Evolutionary conservation across 2,888 invertebrate species (phyloP).

Genomic region (Cephus spinipes): DNA sequence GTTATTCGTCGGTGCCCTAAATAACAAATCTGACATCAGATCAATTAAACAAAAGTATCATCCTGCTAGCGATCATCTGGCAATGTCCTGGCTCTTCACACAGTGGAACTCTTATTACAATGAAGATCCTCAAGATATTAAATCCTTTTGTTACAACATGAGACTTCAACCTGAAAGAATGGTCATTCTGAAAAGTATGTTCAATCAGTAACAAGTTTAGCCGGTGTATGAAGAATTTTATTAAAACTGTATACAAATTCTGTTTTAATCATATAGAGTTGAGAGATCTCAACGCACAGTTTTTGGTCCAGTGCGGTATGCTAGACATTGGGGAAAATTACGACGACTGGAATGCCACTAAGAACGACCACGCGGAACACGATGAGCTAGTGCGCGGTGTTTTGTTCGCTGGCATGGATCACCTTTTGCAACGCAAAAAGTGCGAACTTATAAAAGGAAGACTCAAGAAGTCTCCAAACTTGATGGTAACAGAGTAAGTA

Average conservation of each 20-base stretch:
- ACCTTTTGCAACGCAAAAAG: conserved; percentile 68
- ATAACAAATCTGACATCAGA: conserved; percentile 69
- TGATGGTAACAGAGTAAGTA: conserved; percentile 70
- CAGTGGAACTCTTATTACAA: conserved; percentile 66
- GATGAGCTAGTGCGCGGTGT: conserved; percentile 73
- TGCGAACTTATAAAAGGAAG: conserved; percentile 71
- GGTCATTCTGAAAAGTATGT: conserved; percentile 69
- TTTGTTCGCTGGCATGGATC: conserved; percentile 72
- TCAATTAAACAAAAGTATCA: conserved; percentile 69
- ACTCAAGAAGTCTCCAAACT: conserved; percentile 65
- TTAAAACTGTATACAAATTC: background rate
- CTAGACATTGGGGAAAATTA: conserved; percentile 41
- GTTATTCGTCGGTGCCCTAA: conserved; percentile 69
- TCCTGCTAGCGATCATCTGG: conserved; percentile 73
- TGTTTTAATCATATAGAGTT: conserved; percentile 63
- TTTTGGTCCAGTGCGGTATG: conserved; percentile 68
- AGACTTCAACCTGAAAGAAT: conserved; percentile 70
- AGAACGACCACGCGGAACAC: conserved; percentile 69
- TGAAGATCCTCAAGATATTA: conserved; percentile 43
- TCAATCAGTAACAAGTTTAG: conserved; percentile 20
- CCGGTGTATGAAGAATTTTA: background rate
- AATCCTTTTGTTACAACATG: conserved; percentile 66
- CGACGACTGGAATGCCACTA: conserved; percentile 47
- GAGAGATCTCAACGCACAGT: conserved; percentile 70
- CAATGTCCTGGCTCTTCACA: conserved; percentile 70